These are phyloP conservation scores for Peucedramus taeniatus DNA, from an alignment of 2,113 vertebrate species.

Conservation along the genomic window DNA sequence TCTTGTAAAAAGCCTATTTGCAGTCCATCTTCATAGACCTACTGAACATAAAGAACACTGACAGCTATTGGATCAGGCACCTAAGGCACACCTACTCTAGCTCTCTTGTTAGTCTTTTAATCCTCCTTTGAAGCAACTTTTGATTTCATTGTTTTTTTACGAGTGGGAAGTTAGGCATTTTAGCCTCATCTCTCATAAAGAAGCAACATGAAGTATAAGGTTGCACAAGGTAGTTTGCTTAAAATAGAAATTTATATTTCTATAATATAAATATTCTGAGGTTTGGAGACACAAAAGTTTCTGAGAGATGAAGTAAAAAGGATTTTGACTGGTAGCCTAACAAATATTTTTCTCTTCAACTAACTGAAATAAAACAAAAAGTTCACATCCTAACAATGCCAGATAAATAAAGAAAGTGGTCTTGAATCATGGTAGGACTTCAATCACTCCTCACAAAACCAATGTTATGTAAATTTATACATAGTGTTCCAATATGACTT, in stretches of 20 bases:
- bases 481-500: neutral
- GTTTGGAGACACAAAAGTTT: neutral
- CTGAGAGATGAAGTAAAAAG: neutral
- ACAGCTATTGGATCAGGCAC: neutral
- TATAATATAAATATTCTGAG: neutral
- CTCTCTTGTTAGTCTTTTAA: neutral
- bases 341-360: neutral
- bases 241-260: neutral
- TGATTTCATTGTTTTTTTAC: neutral
- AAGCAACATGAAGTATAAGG: neutral
- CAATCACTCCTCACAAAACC: neutral
- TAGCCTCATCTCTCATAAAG: neutral
- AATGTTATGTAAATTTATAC: neutral
- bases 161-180: neutral
- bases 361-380: neutral
- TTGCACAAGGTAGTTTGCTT: neutral
- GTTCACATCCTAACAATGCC: neutral
- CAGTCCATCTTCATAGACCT: neutral
- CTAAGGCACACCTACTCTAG: neutral
- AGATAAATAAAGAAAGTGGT: neutral
- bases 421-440: neutral
- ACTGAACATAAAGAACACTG: neutral
- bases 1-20: neutral
- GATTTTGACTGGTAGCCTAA: accelerated
- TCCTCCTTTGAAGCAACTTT: neutral